Conservation (phyloP, 1,140 invertebrate genomes). For the Aradophagus sp. region DNA sequence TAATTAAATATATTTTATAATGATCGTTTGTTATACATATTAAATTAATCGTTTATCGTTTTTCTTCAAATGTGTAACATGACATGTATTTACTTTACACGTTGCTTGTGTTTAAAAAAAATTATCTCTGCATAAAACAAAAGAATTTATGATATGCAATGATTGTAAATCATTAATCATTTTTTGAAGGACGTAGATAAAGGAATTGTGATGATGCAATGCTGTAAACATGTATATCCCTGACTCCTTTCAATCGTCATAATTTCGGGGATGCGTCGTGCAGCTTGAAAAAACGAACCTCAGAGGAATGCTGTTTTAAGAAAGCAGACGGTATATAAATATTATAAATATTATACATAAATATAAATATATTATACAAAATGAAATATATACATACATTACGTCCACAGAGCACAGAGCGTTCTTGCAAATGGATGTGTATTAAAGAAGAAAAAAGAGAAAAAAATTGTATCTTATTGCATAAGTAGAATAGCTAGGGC, state of each 20-base stretch:
- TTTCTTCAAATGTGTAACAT: conserved; percentile 37
- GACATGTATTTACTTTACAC: conserved; percentile 44
- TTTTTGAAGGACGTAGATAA: conserved; percentile 27
- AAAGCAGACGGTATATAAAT: conserved; percentile 57
- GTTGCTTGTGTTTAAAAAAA: conserved; percentile 39
- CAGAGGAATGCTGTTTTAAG: conserved; percentile 33
- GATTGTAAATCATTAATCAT: conserved; percentile 34
- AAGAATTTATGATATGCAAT: conserved; percentile 10
- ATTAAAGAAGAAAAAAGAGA: too few species aligned
- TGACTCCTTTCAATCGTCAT: conserved; percentile 43
- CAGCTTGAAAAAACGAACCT: conserved; percentile 33
- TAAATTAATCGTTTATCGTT: conserved; percentile 32
- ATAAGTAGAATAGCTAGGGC: conserved; percentile 71
- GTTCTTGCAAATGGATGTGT: conserved; percentile 39
- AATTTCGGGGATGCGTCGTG: conserved; percentile 51
- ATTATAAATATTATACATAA: conserved; percentile 61
- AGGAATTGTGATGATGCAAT: conserved; percentile 24
- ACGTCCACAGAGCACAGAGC: conserved; percentile 41
- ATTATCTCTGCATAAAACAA: conserved; percentile 30
- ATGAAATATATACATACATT: conserved; percentile 52
- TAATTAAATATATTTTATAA: too few species aligned
- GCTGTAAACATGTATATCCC: conserved; percentile 28
- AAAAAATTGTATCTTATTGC: conserved; percentile 62
- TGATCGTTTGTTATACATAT: too few species aligned
- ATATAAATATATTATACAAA: conserved; percentile 52